A percentile compares a stretch with the other conserved stretches of the same genome.
These are phyloP conservation scores for Struthio camelus DNA, from an alignment of 2,113 vertebrate species.

Conservation along the genomic window DNA sequence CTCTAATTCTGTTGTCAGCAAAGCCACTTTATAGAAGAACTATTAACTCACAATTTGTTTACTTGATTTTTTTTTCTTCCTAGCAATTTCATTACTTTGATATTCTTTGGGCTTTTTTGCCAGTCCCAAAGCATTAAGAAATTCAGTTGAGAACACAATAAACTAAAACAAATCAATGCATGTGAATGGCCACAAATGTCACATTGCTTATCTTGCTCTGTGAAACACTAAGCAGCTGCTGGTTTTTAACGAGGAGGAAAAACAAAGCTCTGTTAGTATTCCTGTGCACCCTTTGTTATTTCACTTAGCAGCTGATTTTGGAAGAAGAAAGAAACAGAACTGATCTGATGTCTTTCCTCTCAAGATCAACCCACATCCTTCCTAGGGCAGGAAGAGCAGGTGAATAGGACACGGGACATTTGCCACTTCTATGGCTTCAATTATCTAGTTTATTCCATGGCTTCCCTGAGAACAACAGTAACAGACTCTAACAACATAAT, in stretches of 20 bases:
- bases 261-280: conserved; percentile 53
- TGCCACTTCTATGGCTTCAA: conserved; percentile 45
- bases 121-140: conserved; percentile 5
- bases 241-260: conserved; percentile 1
- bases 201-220: conserved; percentile 53
- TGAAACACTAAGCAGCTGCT: conserved; percentile 64
- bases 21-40: conserved; percentile 48
- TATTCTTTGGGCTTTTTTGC: conserved; percentile 7
- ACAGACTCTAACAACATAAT: conserved; percentile 21
- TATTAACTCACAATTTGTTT: conserved; percentile 39
- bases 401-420: conserved; percentile 71
- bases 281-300: conserved; percentile 56
- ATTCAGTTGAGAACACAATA: conserved; percentile 33
- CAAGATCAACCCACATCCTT: conserved; percentile 73
- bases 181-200: conserved; percentile 55
- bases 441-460: conserved; percentile 43
- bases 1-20: conserved; percentile 66
- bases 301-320: conserved; percentile 63
- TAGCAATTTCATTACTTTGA: conserved; percentile 11
- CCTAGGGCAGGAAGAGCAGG: conserved; percentile 76
- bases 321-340: conserved; percentile 63
- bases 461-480: conserved; percentile 49
- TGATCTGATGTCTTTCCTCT: conserved; percentile 66
- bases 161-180: conserved; percentile 41
- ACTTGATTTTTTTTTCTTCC: conserved; percentile 5